Evolutionary conservation across 2,797 vertebrate species (phyloP), one percentile per base, ranked within the genome.

Genomic region (Melanotaenia trifasciata): DNA sequence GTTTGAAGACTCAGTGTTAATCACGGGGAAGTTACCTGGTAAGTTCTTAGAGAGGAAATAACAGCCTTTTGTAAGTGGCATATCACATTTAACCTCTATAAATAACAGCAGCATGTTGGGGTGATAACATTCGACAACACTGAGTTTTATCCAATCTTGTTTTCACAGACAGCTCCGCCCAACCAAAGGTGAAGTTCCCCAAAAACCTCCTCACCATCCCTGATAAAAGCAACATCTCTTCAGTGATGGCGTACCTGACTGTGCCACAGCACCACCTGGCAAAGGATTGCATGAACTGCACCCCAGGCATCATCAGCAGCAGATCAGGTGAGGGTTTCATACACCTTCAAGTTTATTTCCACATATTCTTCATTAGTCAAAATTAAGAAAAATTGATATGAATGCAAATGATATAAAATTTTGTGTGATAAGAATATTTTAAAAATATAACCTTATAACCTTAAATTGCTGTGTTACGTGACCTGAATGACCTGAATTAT

Each of bases 1-100:
- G 35, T 98, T 96, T 90, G 96, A 98, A 81, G 97, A 99, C 87
- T 96, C 94, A 0, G 92, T 99, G 68, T 91, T 99, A 90, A 96
- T 99, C 89, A 96, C 96, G 61, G 94, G 96, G 74, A 98, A 96
- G 90, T 78, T 96, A 75, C 95, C 96, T 83, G 97, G 97, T 97
- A 92, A 30, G 81, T 70, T 13, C 9, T 66, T 14, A 10, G 33
- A 2, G 7, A 36, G n/a, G 24, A 18, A 53, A 53, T 58, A 1
- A 20, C 18, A 33, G 14, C 14, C 18, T 18, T 58, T 58, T n/a
- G 4, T n/a, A 26, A 16, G 22, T 28, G 22, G 1, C 12, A 26
- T 54, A 28, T 28, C 11, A 54, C 47, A 12, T 51, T 22, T 51
- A 10, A 3, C 9, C n/a, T n/a, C 45, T 50, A 22, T 51, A 9